Evolutionary conservation across 1,140 invertebrate species (phyloP), one percentile per base, ranked within the genome.

Genomic region (Thaumetopoea pityocampa): DNA sequence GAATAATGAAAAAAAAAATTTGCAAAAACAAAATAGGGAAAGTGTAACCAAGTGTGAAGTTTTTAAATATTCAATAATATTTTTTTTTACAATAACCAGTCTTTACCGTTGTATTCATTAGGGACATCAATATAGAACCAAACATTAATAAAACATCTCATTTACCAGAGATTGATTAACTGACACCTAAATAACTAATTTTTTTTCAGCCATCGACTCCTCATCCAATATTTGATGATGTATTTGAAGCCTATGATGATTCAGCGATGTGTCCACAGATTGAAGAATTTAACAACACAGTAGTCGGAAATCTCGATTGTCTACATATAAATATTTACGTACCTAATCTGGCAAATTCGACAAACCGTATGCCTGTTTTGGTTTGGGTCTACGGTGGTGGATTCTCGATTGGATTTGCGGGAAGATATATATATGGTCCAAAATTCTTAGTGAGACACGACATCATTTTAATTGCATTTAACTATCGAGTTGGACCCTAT

Each of bases 321-420:
- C 58, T 81, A 0, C 64, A 55, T 32, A 10, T 78, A n/a, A 81
- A 78, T 32, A 55, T 81, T 2, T 74, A 64, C 28, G 69, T 62
- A 0, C 73, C 77, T 0, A 54, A 63, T 17, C 35, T 34, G 8
- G 62, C 59, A 4, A 50, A 29, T 1, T 14, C 38, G 1, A 19
- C 34, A 28, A 64, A 65, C 6, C 52, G 33, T 34, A 29, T 67
- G 2, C 88, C 92, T 0, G 92, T 94, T 0, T 85, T 93, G 69
- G 86, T 93, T 2, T 93, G 86, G 73, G 88, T 94, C 12, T 89
- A 92, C 63, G 92, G 92, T 2, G 92, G 93, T 11, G 88, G 71
- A 17, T 91, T 92, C 52, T 57, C 70, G 2, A 38, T 63, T 5
- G 89, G 90, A 1, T 89, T 87, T 1, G 58, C 57, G 15, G 53